Percentiles rank a stretch among this genome's conserved stretches.
Evolutionary conservation across 2,888 invertebrate genomes (phyloP).

Genomic region (Pachliopta kotzebuea): DNA sequence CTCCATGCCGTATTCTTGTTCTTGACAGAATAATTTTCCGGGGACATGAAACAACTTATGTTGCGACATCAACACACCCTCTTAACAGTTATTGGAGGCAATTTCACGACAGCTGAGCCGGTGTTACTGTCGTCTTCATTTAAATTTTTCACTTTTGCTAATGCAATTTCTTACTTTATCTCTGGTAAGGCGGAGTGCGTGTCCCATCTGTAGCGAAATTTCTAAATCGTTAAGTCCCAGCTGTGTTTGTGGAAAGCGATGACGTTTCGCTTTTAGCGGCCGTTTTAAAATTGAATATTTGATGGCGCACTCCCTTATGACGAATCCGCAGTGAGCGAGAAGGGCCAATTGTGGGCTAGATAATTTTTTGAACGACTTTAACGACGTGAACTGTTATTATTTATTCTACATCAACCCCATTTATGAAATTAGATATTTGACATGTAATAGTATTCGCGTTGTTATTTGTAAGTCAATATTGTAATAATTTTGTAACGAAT

Average conservation of each 20-base stretch:
- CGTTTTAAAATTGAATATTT: slow-evolving; percentile 81
- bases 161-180: slow-evolving; percentile 75
- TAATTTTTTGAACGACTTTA: slow-evolving; percentile 64
- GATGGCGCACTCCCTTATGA: slow-evolving; percentile 77
- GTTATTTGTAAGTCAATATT: not conserved
- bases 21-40: slow-evolving; percentile 76
- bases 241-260: slow-evolving; percentile 72
- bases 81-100: slow-evolving; percentile 65
- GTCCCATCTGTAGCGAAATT: slow-evolving; percentile 77
- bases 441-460: not conserved
- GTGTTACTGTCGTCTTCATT: slow-evolving; percentile 69
- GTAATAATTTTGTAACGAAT: not conserved
- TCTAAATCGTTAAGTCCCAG: slow-evolving; percentile 77
- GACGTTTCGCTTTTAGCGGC: slow-evolving; percentile 80
- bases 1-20: slow-evolving; percentile 74
- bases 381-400: slow-evolving; percentile 34
- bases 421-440: slow-evolving; percentile 4
- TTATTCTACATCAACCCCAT: slow-evolving; percentile 24
- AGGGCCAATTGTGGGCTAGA: slow-evolving; percentile 62
- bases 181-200: slow-evolving; percentile 66
- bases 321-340: slow-evolving; percentile 66
- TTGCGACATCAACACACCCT: slow-evolving; percentile 68
- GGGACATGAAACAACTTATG: slow-evolving; percentile 62
- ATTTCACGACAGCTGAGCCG: slow-evolving; percentile 63
- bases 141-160: slow-evolving; percentile 75